Percentiles rank a stretch among this genome's conserved stretches.
phyloP scores from a whole-genome alignment of 2,113 vertebrate species.

The Gnathonemus echidnorhynchus region DNA sequence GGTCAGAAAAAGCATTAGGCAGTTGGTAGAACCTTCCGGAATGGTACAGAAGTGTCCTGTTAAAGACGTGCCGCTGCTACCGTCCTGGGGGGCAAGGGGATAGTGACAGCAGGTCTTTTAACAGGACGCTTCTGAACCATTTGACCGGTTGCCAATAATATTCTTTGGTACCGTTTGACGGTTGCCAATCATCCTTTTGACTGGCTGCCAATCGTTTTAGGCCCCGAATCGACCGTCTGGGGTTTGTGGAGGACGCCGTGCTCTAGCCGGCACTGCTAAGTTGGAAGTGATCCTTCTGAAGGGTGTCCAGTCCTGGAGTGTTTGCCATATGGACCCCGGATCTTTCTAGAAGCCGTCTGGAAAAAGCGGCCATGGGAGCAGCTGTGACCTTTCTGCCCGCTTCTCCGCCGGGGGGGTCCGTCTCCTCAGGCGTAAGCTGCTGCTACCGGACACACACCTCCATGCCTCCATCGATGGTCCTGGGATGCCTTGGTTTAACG shows the following conservation, averaged over 20 bases:
- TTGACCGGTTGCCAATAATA: not conserved
- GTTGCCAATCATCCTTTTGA: constrained; percentile 4
- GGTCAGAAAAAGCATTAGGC: not conserved
- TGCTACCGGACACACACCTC: not conserved
- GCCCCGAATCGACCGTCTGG: not conserved
- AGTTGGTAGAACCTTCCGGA: not conserved
- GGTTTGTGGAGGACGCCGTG: not conserved
- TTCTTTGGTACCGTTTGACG: not conserved
- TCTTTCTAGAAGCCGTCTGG: constrained; percentile 2
- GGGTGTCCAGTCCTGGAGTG: not conserved
- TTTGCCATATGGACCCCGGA: constrained; percentile 4
- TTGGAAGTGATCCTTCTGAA: constrained; percentile 12
- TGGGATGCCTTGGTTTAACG: not conserved
- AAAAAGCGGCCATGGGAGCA: not conserved
- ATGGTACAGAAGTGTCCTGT: not conserved
- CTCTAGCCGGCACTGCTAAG: not conserved
- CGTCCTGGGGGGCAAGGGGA: not conserved
- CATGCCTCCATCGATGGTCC: not conserved
- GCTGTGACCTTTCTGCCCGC: constrained; percentile 15
- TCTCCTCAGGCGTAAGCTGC: not conserved
- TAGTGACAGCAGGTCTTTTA: not conserved
- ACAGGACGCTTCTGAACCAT: not conserved
- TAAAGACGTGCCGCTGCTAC: not conserved
- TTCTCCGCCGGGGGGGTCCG: not conserved
- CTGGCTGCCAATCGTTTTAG: constrained; percentile 6